phyloP scores from a whole-genome alignment of 2,888 invertebrate genomes.

The Trichogramma dendrolimi region DNA sequence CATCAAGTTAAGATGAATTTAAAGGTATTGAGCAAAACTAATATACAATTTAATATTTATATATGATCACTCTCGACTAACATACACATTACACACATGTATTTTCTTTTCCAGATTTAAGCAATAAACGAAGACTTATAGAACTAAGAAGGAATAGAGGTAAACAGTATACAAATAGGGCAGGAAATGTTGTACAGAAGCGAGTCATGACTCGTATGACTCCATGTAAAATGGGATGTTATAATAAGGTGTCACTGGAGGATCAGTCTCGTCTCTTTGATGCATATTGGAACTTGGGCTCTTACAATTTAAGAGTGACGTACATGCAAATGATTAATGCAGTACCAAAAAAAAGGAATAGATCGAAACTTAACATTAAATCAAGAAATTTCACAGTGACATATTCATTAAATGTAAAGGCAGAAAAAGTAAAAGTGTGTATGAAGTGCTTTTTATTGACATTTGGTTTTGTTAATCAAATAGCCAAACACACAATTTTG shows the following conservation, averaged over 20 bases:
- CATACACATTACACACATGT: no score
- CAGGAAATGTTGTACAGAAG: conserved; percentile 5
- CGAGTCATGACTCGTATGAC: not conserved
- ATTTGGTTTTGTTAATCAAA: no score
- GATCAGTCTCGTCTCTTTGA: conserved; percentile 21
- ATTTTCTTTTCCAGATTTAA: no score
- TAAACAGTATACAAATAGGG: conserved; percentile 3
- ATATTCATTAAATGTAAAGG: no score
- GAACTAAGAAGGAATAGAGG: conserved; percentile 17
- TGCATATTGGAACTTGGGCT: conserved; percentile 21
- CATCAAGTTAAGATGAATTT: no score
- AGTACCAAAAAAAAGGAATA: not conserved
- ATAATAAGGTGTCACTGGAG: conserved; percentile 8
- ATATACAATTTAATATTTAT: no score
- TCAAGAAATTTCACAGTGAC: conserved; percentile 9
- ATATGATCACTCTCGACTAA: no score
- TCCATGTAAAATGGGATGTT: conserved; percentile 7
- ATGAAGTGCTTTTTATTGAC: no score
- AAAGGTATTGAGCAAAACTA: no score
- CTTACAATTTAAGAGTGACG: conserved; percentile 5
- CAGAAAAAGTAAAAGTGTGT: no score
- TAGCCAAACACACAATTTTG: conserved; percentile 19
- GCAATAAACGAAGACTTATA: no score
- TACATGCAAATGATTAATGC: conserved; percentile 6
- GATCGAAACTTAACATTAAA: not conserved